Evolutionary conservation across 2,113 vertebrate species (phyloP), one percentile per base, ranked within the genome.

Genomic region (Callaeas wilsoni): DNA sequence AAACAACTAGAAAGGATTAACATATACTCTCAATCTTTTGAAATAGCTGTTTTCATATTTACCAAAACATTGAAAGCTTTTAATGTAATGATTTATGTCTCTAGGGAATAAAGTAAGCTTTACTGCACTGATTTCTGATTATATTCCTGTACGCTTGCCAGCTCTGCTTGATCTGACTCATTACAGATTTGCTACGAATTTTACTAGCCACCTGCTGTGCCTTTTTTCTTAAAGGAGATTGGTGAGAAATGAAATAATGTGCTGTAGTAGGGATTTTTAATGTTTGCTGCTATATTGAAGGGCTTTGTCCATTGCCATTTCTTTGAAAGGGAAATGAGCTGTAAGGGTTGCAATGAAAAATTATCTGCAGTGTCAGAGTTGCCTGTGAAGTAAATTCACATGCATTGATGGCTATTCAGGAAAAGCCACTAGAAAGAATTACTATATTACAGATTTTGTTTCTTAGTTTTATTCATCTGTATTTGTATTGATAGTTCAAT

Each of bases 31-130:
- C 20, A 50, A 37, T 76, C 76, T 92, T 87, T 92, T 71, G 49
- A 75, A 95, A 92, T 44, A 82, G 16, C 30, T 94, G 18, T 59
- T 86, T 95, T 56, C 17, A 2, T 90, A 22, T 70, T 91, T 85
- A 68, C 25, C 18, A 57, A 78, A 71, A 73, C 21, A 26, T 23
- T 90, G 35, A 83, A 90, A 91, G 56, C 77, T 39, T 90, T 92
- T 92, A 90, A 63, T 80, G n/a, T 90, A 73, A 85, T 93, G 63
- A 65, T 91, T 93, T 96, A 35, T 35, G 20, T 69, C 94, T 86
- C 79, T 84, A 26, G 50, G 64, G 57, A 96, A 68, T 90, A 42
- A 96, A 96, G 35, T 79, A 87, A 93, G 89, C 62, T 79, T 69
- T 84, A 50, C 23, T 62, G 52, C 47, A 59, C 75, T 86, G 46